Evolutionary conservation across 2,797 vertebrate species (phyloP).

Genomic region (Lepus oiostolus): DNA sequence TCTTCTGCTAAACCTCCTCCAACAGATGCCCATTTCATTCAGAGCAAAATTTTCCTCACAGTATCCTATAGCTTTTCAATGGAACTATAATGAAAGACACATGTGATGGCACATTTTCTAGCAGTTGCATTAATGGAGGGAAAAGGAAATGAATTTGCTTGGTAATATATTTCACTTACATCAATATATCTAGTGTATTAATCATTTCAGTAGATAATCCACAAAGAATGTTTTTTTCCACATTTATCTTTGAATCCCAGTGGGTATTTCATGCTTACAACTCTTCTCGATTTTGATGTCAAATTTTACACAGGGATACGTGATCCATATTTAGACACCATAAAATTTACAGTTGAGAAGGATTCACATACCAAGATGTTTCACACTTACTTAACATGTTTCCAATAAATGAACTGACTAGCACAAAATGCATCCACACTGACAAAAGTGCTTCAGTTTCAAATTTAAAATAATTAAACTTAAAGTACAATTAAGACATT

Average conservation of each 20-base stretch:
- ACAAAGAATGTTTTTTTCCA: not conserved
- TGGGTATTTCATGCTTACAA: not conserved
- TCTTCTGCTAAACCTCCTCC: not conserved
- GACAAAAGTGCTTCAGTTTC: not conserved
- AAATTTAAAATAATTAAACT: not conserved
- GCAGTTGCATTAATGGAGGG: not conserved
- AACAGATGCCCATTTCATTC: not conserved
- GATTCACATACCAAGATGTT: not conserved
- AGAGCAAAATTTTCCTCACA: not conserved
- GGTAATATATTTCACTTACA: conserved; percentile 29
- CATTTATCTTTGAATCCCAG: not conserved
- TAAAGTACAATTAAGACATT: not conserved
- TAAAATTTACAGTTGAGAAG: not conserved
- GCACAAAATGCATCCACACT: not conserved
- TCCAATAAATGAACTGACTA: not conserved
- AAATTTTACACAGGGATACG: not conserved
- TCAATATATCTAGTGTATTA: not conserved
- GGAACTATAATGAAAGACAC: not conserved
- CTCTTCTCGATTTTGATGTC: not conserved
- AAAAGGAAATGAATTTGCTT: not conserved
- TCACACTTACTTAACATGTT: not conserved
- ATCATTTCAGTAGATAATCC: not conserved
- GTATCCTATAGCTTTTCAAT: not conserved
- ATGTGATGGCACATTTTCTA: not conserved
- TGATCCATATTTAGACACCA: not conserved